Percentiles rank a stretch among this genome's conserved stretches.
These are phyloP conservation scores for Drosophila pallidifrons DNA, from an alignment of 1,140 invertebrate species.

Conservation along the genomic window DNA sequence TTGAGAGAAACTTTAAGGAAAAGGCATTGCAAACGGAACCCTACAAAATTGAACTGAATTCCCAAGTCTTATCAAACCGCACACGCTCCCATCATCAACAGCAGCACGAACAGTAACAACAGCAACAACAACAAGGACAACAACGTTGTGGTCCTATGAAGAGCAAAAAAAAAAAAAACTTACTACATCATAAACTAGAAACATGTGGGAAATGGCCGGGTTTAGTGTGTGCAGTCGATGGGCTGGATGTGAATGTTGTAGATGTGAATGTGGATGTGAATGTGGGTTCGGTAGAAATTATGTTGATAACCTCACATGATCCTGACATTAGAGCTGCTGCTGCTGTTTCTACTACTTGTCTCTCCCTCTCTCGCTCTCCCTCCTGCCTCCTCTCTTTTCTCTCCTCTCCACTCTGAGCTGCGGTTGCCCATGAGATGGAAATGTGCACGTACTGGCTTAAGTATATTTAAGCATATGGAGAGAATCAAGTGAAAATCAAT, in stretches of 20 bases:
- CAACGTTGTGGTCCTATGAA: too few relatives aligned
- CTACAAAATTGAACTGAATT: conserved; percentile 45
- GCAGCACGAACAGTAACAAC: conserved; percentile 20
- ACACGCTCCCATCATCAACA: conserved; percentile 66
- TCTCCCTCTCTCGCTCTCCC: neutral
- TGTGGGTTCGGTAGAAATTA: conserved; percentile 66
- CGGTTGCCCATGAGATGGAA: conserved; percentile 57
- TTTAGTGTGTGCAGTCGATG: conserved; percentile 28
- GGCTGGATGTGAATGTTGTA: neutral
- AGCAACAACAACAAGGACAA: neutral
- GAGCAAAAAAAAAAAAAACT: conserved; percentile 45
- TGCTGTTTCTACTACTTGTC: conserved; percentile 19
- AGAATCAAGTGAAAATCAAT: conserved; percentile 83
- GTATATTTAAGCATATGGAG: conserved; percentile 83
- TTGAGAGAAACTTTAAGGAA: conserved; percentile 23
- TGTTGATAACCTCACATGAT: conserved; percentile 81
- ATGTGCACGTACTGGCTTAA: conserved; percentile 78
- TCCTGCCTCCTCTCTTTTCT: neutral
- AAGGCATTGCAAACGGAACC: conserved; percentile 20
- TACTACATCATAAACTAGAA: conserved; percentile 80
- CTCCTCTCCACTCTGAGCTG: conserved; percentile 20
- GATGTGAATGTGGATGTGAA: neutral
- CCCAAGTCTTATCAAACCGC: conserved; percentile 73
- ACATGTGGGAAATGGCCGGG: conserved; percentile 50
- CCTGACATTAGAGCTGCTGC: conserved; percentile 76